Evolutionary conservation across 2,888 invertebrate genomes (phyloP).

Genomic region (Camptogramma bilineatum): DNA sequence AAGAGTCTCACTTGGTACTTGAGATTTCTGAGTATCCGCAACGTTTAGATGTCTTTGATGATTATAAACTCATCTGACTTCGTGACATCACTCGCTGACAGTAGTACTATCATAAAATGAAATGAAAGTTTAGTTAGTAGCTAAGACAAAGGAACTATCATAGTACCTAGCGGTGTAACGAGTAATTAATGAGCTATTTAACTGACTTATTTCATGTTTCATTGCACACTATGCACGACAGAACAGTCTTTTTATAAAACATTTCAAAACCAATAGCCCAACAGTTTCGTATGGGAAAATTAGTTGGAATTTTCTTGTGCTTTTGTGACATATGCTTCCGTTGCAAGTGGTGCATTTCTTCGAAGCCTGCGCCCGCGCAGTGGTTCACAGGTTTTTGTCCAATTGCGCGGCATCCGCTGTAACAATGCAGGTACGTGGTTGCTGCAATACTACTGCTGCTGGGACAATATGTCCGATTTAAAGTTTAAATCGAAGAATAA

Average conservation of each 20-base stretch:
- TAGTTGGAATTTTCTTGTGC: slow-evolving; percentile 1
- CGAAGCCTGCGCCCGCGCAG: not conserved
- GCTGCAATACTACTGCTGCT: slow-evolving; percentile 2
- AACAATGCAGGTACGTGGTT: slow-evolving; percentile 21
- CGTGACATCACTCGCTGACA: too few species aligned
- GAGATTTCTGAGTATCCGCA: too few species aligned
- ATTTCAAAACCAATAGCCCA: not conserved
- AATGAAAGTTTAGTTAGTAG: too few species aligned
- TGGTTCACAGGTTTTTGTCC: slow-evolving; percentile 41
- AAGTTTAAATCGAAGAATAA: not conserved
- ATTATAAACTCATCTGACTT: too few species aligned
- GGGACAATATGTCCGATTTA: not conserved
- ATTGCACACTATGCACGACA: not conserved
- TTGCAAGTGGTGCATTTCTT: slow-evolving; percentile 23
- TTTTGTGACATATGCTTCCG: slow-evolving; percentile 27
- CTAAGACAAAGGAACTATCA: too few species aligned
- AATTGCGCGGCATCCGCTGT: slow-evolving; percentile 37
- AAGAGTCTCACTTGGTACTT: too few species aligned
- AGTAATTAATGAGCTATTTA: too few species aligned
- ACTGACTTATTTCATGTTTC: too few species aligned
- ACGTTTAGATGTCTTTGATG: too few species aligned
- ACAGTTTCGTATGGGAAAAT: slow-evolving; percentile 15
- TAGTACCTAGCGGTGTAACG: too few species aligned
- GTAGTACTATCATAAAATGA: too few species aligned
- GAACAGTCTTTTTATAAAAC: not conserved